phyloP scores from a whole-genome alignment of 35 echinoderm and acorn worm genomes.

The Amphiura filiformis region DNA sequence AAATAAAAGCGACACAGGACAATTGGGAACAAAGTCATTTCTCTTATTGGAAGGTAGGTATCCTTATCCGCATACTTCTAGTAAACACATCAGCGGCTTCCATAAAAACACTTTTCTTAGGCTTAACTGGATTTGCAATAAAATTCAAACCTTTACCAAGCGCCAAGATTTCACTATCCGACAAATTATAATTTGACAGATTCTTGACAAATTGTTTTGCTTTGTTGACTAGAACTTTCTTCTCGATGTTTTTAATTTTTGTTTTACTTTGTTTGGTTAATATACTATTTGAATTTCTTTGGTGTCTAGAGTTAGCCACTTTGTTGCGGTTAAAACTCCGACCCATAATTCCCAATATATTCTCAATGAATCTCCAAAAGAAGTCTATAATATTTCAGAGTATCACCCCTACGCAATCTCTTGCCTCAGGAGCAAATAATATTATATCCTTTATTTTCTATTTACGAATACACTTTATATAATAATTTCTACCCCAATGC shows the following conservation, averaged over 20 bases:
- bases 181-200: background rate
- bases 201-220: background rate
- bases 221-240: background rate
- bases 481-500: too few species aligned
- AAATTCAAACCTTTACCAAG: constrained; percentile 17
- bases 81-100: constrained; percentile 1
- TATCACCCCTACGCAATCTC: too few species aligned
- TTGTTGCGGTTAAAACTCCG: background rate
- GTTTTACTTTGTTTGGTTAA: background rate
- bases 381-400: too few species aligned
- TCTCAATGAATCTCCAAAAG: too few species aligned
- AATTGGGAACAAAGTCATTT: too few species aligned
- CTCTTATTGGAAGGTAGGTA: too few species aligned
- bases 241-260: background rate
- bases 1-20: too few species aligned
- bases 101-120: background rate
- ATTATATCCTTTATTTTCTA: too few species aligned
- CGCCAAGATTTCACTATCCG: background rate
- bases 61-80: background rate
- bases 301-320: background rate
- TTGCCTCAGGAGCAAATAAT: too few species aligned
- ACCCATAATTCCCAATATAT: background rate
- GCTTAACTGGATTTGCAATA: background rate
- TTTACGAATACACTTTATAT: too few species aligned
- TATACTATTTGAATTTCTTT: background rate